phyloP scores from a whole-genome alignment of 2,113 vertebrate genomes.

The Megaceryle torquata region DNA sequence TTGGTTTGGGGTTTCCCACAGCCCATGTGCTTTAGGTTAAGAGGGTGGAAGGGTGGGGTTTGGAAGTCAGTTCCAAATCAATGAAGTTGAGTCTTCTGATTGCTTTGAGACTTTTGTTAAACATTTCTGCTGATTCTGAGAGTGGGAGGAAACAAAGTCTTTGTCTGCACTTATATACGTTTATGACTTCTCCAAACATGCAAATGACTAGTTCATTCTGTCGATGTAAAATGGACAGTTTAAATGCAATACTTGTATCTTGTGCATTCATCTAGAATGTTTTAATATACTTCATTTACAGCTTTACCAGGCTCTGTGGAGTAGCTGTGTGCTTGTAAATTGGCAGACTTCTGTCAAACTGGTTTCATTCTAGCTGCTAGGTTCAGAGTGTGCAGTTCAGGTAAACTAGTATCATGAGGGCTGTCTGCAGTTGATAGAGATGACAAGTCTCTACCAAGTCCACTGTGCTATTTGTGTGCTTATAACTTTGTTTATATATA shows the following conservation, averaged over 20 bases:
- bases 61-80: background rate
- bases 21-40: background rate
- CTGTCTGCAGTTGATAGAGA: background rate
- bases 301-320: background rate
- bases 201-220: background rate
- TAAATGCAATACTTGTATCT: background rate
- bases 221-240: background rate
- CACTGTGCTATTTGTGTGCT: background rate
- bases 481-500: background rate
- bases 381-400: background rate
- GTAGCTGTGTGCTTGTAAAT: background rate
- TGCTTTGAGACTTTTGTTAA: background rate
- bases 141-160: background rate
- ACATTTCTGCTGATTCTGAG: background rate
- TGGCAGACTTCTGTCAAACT: background rate
- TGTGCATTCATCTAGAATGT: background rate
- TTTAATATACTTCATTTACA: background rate
- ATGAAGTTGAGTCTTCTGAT: background rate
- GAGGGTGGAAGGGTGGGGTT: background rate
- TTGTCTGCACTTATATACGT: background rate
- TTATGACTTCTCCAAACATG: background rate
- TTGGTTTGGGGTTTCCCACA: background rate
- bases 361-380: background rate
- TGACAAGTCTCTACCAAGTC: background rate
- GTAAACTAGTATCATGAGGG: background rate